A percentile compares a stretch with the other conserved stretches of the same genome.
These are phyloP conservation scores for Caenorhabditis sinica DNA, from an alignment of 2,888 invertebrate genomes.

Conservation along the genomic window DNA sequence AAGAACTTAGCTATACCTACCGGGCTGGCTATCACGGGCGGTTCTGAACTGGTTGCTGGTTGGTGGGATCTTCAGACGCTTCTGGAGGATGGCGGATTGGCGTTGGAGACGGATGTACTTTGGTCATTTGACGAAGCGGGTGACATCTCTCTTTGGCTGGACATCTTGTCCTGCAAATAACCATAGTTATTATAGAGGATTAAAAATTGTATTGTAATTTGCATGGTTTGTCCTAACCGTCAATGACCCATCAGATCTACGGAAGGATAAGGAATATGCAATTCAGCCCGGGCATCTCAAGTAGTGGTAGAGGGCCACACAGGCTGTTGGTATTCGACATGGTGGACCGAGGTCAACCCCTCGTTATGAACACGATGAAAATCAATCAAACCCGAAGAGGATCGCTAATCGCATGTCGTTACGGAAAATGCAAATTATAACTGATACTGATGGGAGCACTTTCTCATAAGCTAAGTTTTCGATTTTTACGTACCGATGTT, in stretches of 20 bases:
- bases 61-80: conserved; percentile 98
- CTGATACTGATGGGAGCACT: too few species aligned
- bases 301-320: conserved; percentile 75
- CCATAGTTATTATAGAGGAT: not conserved
- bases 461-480: too few species aligned
- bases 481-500: conserved; percentile 91
- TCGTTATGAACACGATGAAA: conserved; percentile 73
- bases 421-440: too few species aligned
- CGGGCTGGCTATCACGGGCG: conserved; percentile 96
- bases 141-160: conserved; percentile 97
- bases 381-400: conserved; percentile 68
- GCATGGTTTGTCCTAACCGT: conserved; percentile 78
- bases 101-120: conserved; percentile 99
- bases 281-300: conserved; percentile 77
- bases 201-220: conserved; percentile 70
- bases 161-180: conserved; percentile 92
- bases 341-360: conserved; percentile 75
- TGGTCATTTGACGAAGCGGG: conserved; percentile 99
- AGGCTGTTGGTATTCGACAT: conserved; percentile 70
- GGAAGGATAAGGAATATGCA: conserved; percentile 78
- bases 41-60: conserved; percentile 98
- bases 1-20: conserved; percentile 86
- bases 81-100: conserved; percentile 95
- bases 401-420: conserved; percentile 54
- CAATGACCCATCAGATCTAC: conserved; percentile 74